Percentiles rank a stretch among this genome's conserved stretches.
Conservation (phyloP, 2,888 invertebrate species). For the Aphelenchoides bicaudatus region DNA sequence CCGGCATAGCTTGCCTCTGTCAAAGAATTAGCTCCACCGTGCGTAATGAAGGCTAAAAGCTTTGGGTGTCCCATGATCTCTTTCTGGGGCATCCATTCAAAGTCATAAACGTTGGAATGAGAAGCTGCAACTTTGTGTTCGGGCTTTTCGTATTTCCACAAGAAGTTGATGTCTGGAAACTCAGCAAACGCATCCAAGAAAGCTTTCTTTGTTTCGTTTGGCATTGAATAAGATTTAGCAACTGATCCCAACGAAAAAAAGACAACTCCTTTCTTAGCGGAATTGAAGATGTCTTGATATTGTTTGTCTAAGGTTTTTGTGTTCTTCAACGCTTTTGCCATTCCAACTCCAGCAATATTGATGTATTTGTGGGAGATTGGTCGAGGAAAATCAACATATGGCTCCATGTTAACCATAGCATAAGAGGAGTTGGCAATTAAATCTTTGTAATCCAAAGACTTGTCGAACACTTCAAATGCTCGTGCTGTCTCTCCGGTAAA, state of each 20-base stretch:
- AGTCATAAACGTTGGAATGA: constrained; percentile 3
- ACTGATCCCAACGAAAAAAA: constrained; percentile 26
- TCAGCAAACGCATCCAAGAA: constrained; percentile 26
- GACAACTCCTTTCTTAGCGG: constrained; percentile 24
- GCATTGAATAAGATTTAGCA: constrained; percentile 21
- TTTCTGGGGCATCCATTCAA: constrained; percentile 3
- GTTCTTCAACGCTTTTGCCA: constrained; percentile 13
- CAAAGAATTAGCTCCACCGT: constrained; percentile 5
- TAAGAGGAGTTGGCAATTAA: neutral
- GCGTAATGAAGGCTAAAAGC: neutral
- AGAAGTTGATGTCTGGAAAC: constrained; percentile 21
- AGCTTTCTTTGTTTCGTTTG: constrained; percentile 20
- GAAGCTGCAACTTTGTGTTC: neutral
- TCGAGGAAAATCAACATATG: constrained; percentile 21
- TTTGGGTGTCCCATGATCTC: constrained; percentile 13
- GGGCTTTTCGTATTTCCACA: constrained; percentile 11
- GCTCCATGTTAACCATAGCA: constrained; percentile 18
- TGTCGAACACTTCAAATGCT: constrained; percentile 4
- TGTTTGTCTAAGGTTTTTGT: constrained; percentile 6
- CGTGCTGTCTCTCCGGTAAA: neutral
- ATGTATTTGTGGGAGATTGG: constrained; percentile 22
- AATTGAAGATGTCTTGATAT: constrained; percentile 21
- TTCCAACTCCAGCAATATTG: constrained; percentile 25
- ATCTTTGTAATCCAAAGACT: constrained; percentile 3
- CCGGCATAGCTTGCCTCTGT: neutral